phyloP scores from a whole-genome alignment of 1,140 invertebrate genomes.

The Coptotermes formosanus region DNA sequence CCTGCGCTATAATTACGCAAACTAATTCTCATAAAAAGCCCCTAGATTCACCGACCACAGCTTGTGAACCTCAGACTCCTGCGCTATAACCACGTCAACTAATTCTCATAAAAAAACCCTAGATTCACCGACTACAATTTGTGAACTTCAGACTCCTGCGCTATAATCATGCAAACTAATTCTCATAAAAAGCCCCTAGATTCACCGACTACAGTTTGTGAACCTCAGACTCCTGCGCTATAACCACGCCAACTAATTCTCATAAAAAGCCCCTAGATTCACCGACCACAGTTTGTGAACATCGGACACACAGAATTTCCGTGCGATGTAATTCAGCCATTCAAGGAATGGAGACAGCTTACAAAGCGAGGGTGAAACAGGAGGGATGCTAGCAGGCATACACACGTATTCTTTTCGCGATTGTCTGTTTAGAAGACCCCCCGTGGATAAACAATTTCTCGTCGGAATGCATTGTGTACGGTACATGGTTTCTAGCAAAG shows the following conservation, averaged over 20 bases:
- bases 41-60: too few relatives aligned
- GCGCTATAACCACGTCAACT: too few relatives aligned
- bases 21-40: too few relatives aligned
- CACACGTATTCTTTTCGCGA: neutral
- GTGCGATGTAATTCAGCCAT: neutral
- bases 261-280: neutral
- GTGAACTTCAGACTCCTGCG: neutral
- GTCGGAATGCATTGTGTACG: slow-evolving; percentile 6
- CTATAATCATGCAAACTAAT: too few relatives aligned
- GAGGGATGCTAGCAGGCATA: neutral
- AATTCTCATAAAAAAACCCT: too few relatives aligned
- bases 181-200: too few relatives aligned
- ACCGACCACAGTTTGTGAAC: neutral
- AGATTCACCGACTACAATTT: neutral
- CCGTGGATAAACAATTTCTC: slow-evolving; percentile 12
- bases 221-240: too few relatives aligned
- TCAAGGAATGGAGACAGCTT: neutral
- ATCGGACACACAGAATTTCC: neutral
- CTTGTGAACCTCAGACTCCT: too few relatives aligned
- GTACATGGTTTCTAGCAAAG: neutral
- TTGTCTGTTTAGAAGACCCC: slow-evolving; percentile 4
- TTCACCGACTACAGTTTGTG: too few relatives aligned
- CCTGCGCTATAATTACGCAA: too few relatives aligned
- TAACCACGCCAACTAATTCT: too few relatives aligned
- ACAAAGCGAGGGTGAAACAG: neutral